Percentiles rank a stretch among this genome's conserved stretches.
These are phyloP conservation scores for Anarhynchus alexandrinus DNA, from an alignment of 2,113 vertebrate species.

Conservation along the genomic window DNA sequence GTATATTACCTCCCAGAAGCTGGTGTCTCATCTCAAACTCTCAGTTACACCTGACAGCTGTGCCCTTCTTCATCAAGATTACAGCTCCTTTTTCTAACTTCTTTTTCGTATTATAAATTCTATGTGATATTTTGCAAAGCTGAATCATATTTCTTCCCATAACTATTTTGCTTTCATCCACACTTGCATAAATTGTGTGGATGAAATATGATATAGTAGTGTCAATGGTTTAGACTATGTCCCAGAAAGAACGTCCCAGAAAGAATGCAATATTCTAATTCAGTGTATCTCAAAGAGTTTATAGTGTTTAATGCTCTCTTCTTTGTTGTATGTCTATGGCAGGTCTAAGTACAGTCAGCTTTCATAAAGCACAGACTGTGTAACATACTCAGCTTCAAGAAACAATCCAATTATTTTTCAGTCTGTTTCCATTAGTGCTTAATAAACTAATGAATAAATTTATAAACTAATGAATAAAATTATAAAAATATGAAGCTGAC, in stretches of 20 bases:
- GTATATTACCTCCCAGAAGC: not conserved
- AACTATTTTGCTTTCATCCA: not conserved
- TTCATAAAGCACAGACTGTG: not conserved
- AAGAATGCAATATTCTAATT: not conserved
- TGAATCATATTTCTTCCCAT: not conserved
- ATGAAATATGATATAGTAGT: not conserved
- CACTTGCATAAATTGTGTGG: not conserved
- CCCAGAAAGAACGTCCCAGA: not conserved
- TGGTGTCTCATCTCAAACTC: not conserved
- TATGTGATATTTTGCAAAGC: not conserved
- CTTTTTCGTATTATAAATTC: not conserved
- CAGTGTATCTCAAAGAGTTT: not conserved
- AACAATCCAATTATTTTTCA: not conserved
- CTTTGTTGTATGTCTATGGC: not conserved
- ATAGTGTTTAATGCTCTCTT: not conserved
- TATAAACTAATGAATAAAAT: not conserved
- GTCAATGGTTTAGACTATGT: not conserved
- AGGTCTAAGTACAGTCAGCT: not conserved
- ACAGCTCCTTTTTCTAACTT: not conserved
- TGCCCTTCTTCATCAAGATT: not conserved
- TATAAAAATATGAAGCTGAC: not conserved
- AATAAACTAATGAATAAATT: not conserved
- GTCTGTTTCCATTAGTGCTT: not conserved
- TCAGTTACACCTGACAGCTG: not conserved
- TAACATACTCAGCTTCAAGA: not conserved